phyloP scores from a whole-genome alignment of 2,797 vertebrate species.

The Neomorphus geoffroyi region DNA sequence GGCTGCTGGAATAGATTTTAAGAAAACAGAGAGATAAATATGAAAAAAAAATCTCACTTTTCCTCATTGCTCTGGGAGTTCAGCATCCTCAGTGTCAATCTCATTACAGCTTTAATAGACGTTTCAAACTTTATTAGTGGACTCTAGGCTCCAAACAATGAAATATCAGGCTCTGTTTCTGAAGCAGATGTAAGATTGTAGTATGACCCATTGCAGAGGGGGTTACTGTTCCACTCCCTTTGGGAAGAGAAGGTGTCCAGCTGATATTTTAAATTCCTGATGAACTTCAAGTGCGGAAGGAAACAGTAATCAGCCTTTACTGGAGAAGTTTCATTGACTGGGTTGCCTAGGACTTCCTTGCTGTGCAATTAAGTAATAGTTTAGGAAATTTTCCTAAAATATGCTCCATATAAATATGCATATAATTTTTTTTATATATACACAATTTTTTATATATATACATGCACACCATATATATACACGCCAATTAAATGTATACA shows the following conservation, averaged over 20 bases:
- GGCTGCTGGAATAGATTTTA: background rate
- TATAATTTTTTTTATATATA: background rate
- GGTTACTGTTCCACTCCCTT: background rate
- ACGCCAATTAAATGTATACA: no score
- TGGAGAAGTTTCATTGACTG: background rate
- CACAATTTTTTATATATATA: background rate
- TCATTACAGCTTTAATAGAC: background rate
- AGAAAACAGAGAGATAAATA: background rate
- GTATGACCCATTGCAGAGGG: background rate
- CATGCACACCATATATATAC: background rate
- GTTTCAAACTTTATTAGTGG: background rate
- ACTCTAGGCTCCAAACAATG: background rate
- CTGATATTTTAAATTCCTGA: background rate
- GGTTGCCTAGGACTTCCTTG: background rate
- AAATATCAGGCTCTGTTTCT: background rate
- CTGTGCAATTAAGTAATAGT: background rate
- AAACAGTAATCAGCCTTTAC: background rate
- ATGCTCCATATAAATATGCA: background rate
- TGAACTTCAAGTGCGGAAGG: background rate
- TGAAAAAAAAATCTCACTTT: background rate
- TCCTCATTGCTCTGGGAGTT: background rate
- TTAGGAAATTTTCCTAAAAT: background rate
- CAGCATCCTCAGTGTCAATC: background rate
- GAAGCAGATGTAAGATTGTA: background rate
- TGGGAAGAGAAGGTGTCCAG: background rate